These are phyloP conservation scores for Quadroppia sp. DNA, from an alignment of 2,888 invertebrate species.

Conservation along the genomic window DNA sequence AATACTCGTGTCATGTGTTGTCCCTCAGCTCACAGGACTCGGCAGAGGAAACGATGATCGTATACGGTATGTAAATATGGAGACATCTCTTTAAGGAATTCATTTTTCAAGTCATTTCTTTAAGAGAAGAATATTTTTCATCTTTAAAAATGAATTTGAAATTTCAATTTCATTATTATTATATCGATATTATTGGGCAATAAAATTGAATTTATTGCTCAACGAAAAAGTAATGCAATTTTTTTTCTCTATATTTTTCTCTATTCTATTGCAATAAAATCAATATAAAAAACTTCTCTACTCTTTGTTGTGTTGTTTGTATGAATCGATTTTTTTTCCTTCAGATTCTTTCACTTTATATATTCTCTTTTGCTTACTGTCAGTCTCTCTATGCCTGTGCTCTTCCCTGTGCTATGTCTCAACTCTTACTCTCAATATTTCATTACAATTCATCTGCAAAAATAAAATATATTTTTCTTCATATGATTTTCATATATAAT, in stretches of 20 bases:
- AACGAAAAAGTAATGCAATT: background rate
- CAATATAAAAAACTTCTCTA: background rate
- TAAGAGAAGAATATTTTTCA: no score
- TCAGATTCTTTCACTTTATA: background rate
- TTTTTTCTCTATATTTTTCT: no score
- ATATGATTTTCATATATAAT: background rate
- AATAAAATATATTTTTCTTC: conserved; percentile 15
- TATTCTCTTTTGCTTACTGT: background rate
- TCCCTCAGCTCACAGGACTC: conserved; percentile 46
- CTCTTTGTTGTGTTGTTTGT: background rate
- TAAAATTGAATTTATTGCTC: background rate
- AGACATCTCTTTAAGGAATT: no score
- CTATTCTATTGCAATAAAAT: background rate
- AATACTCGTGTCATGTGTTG: conserved; percentile 47
- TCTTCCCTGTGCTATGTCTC: background rate
- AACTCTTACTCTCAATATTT: background rate
- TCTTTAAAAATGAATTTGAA: no score
- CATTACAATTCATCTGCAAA: background rate
- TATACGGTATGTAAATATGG: conserved; percentile 47
- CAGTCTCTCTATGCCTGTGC: background rate
- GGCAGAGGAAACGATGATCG: conserved; percentile 46
- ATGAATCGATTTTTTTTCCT: conserved; percentile 3
- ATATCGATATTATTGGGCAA: background rate
- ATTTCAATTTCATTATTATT: background rate
- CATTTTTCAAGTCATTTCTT: no score